phyloP scores from a whole-genome alignment of 1,140 invertebrate genomes.

The Daktulosphaira vitifoliae region DNA sequence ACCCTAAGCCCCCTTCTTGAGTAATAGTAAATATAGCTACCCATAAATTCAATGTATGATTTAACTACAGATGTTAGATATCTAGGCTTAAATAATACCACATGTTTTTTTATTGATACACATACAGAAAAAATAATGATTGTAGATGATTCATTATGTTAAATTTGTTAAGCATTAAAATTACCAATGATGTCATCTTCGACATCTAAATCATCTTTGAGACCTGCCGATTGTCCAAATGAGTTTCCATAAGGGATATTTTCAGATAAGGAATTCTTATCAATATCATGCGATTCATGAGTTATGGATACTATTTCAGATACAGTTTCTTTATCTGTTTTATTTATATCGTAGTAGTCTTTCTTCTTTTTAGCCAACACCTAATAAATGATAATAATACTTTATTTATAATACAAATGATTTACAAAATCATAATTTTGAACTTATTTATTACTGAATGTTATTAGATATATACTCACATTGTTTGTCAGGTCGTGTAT shows the following conservation, averaged over 20 bases:
- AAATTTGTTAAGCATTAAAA: background rate
- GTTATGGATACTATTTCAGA: constrained; percentile 17
- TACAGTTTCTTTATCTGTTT: constrained; percentile 39
- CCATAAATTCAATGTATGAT: too few species aligned
- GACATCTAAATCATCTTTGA: constrained; percentile 61
- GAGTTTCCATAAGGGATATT: constrained; percentile 36
- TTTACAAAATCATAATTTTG: background rate
- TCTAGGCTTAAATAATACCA: too few species aligned
- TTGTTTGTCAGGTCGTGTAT: constrained; percentile 56
- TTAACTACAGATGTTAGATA: too few species aligned
- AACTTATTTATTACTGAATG: too few species aligned
- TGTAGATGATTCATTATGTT: too few species aligned
- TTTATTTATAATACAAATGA: background rate
- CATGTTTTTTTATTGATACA: too few species aligned
- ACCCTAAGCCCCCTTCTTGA: too few species aligned
- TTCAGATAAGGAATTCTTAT: background rate
- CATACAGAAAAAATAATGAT: too few species aligned
- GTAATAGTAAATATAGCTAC: too few species aligned
- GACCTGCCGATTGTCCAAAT: constrained; percentile 42
- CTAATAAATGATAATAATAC: constrained; percentile 39
- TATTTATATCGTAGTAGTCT: constrained; percentile 47
- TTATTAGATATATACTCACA: too few species aligned
- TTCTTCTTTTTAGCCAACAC: constrained; percentile 54
- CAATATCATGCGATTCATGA: constrained; percentile 38
- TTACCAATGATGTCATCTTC: constrained; percentile 55